Evolutionary conservation across 1,140 invertebrate species (phyloP).

Genomic region (Planococcus citri): DNA sequence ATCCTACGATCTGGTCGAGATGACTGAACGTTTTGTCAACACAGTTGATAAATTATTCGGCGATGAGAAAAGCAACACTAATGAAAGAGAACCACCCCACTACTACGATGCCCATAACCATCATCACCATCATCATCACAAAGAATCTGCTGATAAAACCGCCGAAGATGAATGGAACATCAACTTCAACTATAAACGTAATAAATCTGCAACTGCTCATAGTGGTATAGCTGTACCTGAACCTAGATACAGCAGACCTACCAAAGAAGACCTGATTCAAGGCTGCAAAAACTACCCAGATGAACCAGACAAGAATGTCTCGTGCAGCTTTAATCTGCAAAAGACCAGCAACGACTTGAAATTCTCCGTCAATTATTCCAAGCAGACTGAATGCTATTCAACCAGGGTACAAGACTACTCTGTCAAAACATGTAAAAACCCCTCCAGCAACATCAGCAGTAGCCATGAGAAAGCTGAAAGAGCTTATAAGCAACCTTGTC

Average conservation of each 20-base stretch:
- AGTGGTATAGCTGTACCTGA: not conserved
- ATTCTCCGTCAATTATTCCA: conserved; percentile 7
- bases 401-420: not conserved
- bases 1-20: conserved; percentile 3
- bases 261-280: not conserved
- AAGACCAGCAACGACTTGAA: conserved; percentile 9
- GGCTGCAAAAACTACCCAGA: not conserved
- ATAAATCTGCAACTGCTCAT: not conserved
- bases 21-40: conserved; percentile 7
- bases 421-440: not conserved
- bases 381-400: not conserved
- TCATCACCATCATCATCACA: not conserved
- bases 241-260: not conserved
- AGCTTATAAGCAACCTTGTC: not conserved
- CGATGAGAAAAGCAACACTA: not conserved
- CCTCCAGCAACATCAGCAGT: no score
- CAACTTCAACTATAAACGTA: not conserved
- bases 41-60: conserved; percentile 2
- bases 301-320: not conserved
- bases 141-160: not conserved
- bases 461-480: no score
- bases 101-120: not conserved
- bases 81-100: no score
- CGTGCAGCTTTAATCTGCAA: not conserved
- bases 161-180: not conserved